phyloP scores from a whole-genome alignment of 30 jellyfish, hydroid and myxozoan species.

The Cassiopea andromeda region DNA sequence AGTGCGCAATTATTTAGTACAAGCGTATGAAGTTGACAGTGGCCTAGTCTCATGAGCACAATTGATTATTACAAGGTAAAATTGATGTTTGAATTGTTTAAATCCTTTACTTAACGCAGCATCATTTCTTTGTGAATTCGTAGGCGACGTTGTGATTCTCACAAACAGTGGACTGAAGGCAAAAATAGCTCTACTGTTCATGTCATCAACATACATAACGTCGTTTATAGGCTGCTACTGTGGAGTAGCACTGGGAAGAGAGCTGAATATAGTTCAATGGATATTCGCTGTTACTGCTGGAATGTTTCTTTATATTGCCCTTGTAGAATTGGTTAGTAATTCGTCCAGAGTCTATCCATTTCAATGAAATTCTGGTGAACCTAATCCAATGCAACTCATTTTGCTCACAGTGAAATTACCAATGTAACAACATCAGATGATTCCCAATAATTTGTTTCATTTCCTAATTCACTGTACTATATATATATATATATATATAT shows the following conservation, averaged over 20 bases:
- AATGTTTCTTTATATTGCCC: slow-evolving; percentile 86
- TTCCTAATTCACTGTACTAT: not conserved
- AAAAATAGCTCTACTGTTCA: slow-evolving; percentile 49
- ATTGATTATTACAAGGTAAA: too few relatives aligned
- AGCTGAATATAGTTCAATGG: slow-evolving; percentile 77
- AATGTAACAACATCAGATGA: too few relatives aligned
- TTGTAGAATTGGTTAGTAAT: slow-evolving; percentile 91
- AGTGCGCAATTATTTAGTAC: too few relatives aligned
- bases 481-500: too few relatives aligned
- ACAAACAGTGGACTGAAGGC: slow-evolving; percentile 68
- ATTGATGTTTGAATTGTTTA: too few relatives aligned
- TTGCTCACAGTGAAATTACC: too few relatives aligned
- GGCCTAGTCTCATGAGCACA: too few relatives aligned
- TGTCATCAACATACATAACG: slow-evolving; percentile 70
- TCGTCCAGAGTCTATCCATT: too few relatives aligned
- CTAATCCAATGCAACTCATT: not conserved
- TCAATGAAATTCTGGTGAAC: not conserved
- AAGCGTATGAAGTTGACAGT: too few relatives aligned
- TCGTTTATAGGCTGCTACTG: slow-evolving; percentile 76
- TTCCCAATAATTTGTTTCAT: not conserved
- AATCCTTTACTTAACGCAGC: too few relatives aligned
- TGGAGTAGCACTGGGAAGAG: slow-evolving; percentile 90
- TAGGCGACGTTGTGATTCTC: slow-evolving; percentile 87
- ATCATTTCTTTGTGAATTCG: not conserved
- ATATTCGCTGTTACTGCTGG: slow-evolving; percentile 95